Evolutionary conservation across 2,797 vertebrate genomes (phyloP).

Genomic region (Podargus strigoides): DNA sequence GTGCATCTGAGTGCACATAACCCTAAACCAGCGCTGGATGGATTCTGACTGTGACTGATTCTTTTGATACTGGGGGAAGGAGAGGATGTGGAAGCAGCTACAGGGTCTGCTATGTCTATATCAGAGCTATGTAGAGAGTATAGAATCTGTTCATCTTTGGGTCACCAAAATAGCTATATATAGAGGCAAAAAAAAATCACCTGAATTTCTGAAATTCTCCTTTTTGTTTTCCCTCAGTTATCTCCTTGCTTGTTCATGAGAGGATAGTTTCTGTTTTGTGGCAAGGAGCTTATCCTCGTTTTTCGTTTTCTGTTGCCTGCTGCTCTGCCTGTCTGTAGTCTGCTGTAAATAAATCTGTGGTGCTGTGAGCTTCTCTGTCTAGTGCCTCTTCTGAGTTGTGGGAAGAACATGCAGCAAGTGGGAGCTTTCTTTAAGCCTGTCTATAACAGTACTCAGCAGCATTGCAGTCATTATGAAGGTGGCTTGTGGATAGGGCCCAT

Average conservation of each 20-base stretch:
- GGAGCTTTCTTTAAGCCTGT: neutral
- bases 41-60: neutral
- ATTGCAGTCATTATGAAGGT: neutral
- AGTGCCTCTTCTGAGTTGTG: neutral
- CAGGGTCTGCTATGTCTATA: neutral
- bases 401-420: neutral
- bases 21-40: neutral
- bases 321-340: neutral
- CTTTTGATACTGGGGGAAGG: neutral
- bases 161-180: neutral
- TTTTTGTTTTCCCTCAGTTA: neutral
- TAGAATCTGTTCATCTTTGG: neutral
- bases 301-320: neutral
- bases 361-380: neutral
- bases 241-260: neutral
- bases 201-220: neutral
- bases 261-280: neutral
- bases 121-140: neutral
- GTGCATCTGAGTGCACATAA: neutral
- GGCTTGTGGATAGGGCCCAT: neutral
- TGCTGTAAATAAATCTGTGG: slow-evolving; percentile 11
- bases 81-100: neutral
- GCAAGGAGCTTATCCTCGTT: neutral
- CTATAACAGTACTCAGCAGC: neutral
- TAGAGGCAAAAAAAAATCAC: neutral